Percentiles rank a stretch among this genome's conserved stretches.
Evolutionary conservation across 2,888 invertebrate species (phyloP).

Genomic region (Emesis russula): DNA sequence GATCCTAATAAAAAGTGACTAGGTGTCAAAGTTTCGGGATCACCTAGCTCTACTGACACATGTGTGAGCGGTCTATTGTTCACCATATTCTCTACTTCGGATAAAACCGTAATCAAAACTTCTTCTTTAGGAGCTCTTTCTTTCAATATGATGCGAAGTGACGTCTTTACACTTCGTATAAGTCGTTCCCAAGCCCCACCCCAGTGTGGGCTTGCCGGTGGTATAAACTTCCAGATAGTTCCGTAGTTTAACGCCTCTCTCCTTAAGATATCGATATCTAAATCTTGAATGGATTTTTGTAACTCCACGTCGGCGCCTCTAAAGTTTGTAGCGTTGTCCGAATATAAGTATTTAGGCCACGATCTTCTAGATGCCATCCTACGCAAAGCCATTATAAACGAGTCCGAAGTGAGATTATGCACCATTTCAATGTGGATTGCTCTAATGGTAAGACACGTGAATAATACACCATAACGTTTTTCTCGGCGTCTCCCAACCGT

Average conservation of each 20-base stretch:
- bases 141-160: too few species aligned
- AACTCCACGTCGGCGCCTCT: not conserved
- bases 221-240: conserved; percentile 43
- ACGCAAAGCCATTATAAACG: conserved; percentile 48
- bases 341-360: not conserved
- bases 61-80: too few species aligned
- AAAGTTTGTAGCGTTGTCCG: not conserved
- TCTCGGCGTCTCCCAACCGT: too few species aligned
- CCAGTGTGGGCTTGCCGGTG: conserved; percentile 48
- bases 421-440: conserved; percentile 72
- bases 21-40: too few species aligned
- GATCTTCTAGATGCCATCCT: conserved; percentile 21
- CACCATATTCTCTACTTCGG: too few species aligned
- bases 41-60: too few species aligned
- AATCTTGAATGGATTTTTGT: not conserved
- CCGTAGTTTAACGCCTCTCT: not conserved
- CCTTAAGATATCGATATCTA: conserved; percentile 42
- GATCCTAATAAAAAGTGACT: too few species aligned
- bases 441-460: conserved; percentile 82
- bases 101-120: too few species aligned
- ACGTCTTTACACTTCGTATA: not conserved
- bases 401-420: conserved; percentile 17
- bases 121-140: too few species aligned
- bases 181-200: conserved; percentile 18
- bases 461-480: conserved; percentile 66